Conservation (phyloP, 2,797 vertebrate species). For the Knipowitschia caucasica region DNA sequence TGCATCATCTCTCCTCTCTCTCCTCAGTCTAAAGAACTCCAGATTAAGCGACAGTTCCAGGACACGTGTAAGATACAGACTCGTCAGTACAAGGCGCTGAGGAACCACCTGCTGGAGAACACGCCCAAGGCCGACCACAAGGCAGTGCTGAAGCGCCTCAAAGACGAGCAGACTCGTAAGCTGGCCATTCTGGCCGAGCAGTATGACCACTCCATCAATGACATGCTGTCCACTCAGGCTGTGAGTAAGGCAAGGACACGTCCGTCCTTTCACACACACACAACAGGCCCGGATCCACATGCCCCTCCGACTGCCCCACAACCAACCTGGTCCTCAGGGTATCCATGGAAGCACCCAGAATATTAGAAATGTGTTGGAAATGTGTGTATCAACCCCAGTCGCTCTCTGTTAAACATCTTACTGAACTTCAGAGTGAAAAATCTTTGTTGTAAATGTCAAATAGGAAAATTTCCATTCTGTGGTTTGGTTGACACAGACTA, state of each 20-base stretch:
- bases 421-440: no score
- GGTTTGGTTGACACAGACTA: no score
- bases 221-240: slow-evolving; percentile 95
- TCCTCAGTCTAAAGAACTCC: slow-evolving; percentile 89
- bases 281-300: slow-evolving; percentile 38
- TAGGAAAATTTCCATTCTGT: no score
- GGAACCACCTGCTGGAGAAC: slow-evolving; percentile 91
- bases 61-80: slow-evolving; percentile 97
- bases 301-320: slow-evolving; percentile 5
- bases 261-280: slow-evolving; percentile 55
- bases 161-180: slow-evolving; percentile 93
- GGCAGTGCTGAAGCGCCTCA: slow-evolving; percentile 88
- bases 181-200: slow-evolving; percentile 92
- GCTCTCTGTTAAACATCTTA: no score
- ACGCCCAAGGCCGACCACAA: slow-evolving; percentile 92
- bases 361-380: no score
- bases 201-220: slow-evolving; percentile 95
- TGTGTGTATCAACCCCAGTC: no score
- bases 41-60: slow-evolving; percentile 96
- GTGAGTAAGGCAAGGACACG: slow-evolving; percentile 76
- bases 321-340: slow-evolving; percentile 21
- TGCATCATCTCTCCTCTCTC: slow-evolving; percentile 50
- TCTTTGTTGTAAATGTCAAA: no score
- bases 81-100: slow-evolving; percentile 90
- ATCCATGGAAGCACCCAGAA: slow-evolving; percentile 4